Evolutionary conservation across 2,888 invertebrate genomes (phyloP).

Genomic region (Drosophila mercatorum): DNA sequence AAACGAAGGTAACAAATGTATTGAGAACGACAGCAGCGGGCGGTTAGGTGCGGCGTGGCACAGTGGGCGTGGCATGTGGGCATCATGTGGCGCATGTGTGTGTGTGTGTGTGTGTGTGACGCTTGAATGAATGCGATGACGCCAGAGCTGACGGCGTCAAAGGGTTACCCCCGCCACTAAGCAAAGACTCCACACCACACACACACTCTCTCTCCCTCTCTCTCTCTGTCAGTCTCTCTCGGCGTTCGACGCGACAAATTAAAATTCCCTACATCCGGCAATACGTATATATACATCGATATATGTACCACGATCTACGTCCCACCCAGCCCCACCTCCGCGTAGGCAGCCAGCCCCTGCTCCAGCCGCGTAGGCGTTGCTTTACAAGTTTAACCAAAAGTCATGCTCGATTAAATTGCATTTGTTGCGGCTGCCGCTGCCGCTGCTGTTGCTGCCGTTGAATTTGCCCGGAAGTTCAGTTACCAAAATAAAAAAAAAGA

Average conservation of each 20-base stretch:
- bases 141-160: constrained; percentile 59
- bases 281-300: constrained; percentile 10
- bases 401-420: constrained; percentile 82
- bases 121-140: constrained; percentile 68
- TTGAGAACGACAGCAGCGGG: constrained; percentile 26
- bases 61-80: constrained; percentile 46
- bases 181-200: constrained; percentile 15
- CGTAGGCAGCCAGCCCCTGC: background rate
- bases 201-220: background rate
- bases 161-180: constrained; percentile 66
- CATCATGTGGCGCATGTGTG: constrained; percentile 4
- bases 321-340: background rate
- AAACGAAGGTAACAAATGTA: constrained; percentile 12
- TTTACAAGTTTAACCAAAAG: constrained; percentile 77
- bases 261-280: constrained; percentile 82
- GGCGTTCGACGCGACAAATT: constrained; percentile 78
- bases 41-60: constrained; percentile 20
- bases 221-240: constrained; percentile 25
- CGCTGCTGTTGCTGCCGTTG: constrained; percentile 18
- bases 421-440: constrained; percentile 53
- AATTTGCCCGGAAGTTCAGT: constrained; percentile 75
- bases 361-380: constrained; percentile 69
- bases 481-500: constrained; percentile 51
- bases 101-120: constrained; percentile 34
- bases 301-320: constrained; percentile 14